Percentiles rank a stretch among this genome's conserved stretches.
Evolutionary conservation across 1,140 invertebrate genomes (phyloP).

Genomic region (Stratiolaelaps scimitus): DNA sequence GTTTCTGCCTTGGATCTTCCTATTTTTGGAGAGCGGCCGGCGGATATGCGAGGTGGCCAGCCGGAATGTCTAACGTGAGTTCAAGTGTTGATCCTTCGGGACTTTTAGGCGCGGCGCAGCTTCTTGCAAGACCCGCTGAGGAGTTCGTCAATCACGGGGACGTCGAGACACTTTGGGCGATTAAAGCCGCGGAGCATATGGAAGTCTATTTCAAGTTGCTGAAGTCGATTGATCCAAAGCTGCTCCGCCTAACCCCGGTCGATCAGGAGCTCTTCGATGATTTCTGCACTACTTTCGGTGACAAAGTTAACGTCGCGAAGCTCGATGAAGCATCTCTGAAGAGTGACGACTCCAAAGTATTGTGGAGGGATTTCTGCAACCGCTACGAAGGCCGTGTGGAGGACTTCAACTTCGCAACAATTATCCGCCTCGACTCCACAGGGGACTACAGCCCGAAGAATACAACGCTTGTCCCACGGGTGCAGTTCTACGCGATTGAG

Average conservation of each 20-base stretch:
- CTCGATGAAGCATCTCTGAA: slow-evolving; percentile 75
- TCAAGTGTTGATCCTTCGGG: slow-evolving; percentile 8
- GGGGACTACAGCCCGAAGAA: slow-evolving; percentile 1
- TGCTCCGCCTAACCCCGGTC: slow-evolving; percentile 19
- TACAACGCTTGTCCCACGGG: slow-evolving; percentile 52
- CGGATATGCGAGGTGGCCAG: no score
- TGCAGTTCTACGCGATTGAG: slow-evolving; percentile 91
- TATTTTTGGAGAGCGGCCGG: no score
- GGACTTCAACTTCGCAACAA: slow-evolving; percentile 85
- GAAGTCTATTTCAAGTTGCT: slow-evolving; percentile 84
- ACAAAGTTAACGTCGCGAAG: slow-evolving; percentile 52
- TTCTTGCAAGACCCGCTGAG: neutral
- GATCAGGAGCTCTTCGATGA: neutral
- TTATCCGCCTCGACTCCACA: slow-evolving; percentile 60
- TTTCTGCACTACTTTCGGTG: neutral
- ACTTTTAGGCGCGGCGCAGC: neutral
- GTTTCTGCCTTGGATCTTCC: no score
- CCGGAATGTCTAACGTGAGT: slow-evolving; percentile 3
- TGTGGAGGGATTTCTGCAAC: slow-evolving; percentile 82
- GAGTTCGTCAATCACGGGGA: slow-evolving; percentile 12
- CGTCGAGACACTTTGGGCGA: slow-evolving; percentile 9
- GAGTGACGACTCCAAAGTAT: slow-evolving; percentile 48
- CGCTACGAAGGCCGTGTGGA: slow-evolving; percentile 70
- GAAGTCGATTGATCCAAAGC: slow-evolving; percentile 41
- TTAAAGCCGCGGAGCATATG: slow-evolving; percentile 68